Evolutionary conservation across 1,140 invertebrate genomes (phyloP).

Genomic region (Medauroidea extradentata): DNA sequence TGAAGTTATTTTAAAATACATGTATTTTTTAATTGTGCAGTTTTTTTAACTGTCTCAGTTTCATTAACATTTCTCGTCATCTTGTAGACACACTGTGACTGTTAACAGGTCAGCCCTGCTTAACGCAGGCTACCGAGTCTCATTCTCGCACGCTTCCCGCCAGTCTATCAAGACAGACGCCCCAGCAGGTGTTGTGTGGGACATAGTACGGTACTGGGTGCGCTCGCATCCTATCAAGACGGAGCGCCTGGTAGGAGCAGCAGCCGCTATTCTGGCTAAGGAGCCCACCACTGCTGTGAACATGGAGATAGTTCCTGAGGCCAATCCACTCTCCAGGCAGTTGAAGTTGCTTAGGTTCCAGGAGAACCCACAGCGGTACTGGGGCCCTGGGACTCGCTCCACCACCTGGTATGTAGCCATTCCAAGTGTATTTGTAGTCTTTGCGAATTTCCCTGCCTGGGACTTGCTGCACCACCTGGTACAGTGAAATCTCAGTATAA

Average conservation of each 20-base stretch:
- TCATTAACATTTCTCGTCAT: no score
- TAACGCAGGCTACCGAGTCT: slow-evolving; percentile 90
- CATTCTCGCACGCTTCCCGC: slow-evolving; percentile 83
- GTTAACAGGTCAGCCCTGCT: slow-evolving; percentile 87
- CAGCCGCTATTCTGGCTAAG: slow-evolving; percentile 53
- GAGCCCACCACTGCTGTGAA: slow-evolving; percentile 55
- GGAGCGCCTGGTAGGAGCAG: slow-evolving; percentile 48
- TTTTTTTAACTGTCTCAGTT: no score
- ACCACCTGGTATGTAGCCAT: slow-evolving; percentile 57
- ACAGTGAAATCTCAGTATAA: no score
- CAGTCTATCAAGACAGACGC: slow-evolving; percentile 93
- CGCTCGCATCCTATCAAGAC: slow-evolving; percentile 57
- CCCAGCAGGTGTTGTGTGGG: slow-evolving; percentile 83
- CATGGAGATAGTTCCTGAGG: slow-evolving; percentile 59
- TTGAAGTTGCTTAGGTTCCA: slow-evolving; percentile 76
- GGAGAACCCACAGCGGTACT: slow-evolving; percentile 75
- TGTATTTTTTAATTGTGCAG: no score
- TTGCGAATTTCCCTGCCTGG: background rate
- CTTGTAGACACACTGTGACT: no score
- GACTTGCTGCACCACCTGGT: no score
- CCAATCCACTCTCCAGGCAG: slow-evolving; percentile 75
- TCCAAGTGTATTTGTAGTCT: background rate
- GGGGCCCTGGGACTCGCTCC: slow-evolving; percentile 81
- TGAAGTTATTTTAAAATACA: no score
- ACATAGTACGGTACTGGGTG: slow-evolving; percentile 83